phyloP scores from a whole-genome alignment of 1,140 invertebrate species.

The Campoletis sonorensis region DNA sequence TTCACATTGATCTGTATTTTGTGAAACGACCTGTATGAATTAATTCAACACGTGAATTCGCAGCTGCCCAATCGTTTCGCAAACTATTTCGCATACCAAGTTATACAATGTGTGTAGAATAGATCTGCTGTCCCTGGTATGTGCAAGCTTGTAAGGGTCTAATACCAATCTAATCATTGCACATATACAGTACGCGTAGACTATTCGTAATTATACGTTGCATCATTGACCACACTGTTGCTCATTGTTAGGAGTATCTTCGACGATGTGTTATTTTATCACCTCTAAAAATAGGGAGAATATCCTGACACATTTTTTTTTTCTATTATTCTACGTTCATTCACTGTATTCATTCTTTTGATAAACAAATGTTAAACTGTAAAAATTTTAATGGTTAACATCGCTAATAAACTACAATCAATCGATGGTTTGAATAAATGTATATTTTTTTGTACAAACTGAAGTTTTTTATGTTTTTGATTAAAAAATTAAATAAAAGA shows the following conservation, averaged over 20 bases:
- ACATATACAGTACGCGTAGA: constrained; percentile 1
- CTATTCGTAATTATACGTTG: constrained; percentile 16
- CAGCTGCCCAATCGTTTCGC: background rate
- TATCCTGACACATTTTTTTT: background rate
- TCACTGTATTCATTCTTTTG: no score
- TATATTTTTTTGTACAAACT: no score
- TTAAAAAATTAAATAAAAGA: no score
- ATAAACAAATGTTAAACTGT: no score
- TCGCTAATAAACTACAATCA: no score
- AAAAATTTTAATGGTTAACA: no score
- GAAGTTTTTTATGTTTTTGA: no score
- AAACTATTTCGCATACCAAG: constrained; percentile 31
- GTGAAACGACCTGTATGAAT: no score
- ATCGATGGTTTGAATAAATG: no score
- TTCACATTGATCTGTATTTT: no score
- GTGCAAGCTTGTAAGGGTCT: constrained; percentile 29
- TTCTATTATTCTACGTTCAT: no score
- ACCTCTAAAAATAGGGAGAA: constrained; percentile 11
- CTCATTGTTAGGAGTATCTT: background rate
- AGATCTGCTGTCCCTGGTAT: constrained; percentile 11
- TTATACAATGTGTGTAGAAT: constrained; percentile 35
- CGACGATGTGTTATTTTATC: background rate
- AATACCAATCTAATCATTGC: constrained; percentile 35
- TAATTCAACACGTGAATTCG: no score
- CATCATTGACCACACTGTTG: background rate